Base-by-base conservation (phyloP, 2,797 vertebrate genomes). In the Lagorchestes hirsutus region DNA sequence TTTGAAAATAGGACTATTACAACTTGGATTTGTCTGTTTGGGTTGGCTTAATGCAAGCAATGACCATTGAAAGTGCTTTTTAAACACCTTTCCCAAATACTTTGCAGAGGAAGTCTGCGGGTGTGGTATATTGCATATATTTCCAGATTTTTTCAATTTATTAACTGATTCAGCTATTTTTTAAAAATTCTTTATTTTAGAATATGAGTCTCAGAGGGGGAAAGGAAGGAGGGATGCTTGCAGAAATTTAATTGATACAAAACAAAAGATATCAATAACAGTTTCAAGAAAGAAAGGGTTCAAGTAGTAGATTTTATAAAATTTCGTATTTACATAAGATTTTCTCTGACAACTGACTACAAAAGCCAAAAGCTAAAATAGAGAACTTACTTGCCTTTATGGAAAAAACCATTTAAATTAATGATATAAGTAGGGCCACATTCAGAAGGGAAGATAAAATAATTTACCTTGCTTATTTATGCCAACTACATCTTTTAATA, bases 401-500 rank as follows among this genome's bases (percentile, higher is more conserved):
- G 93, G 91, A 93, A 90, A 96, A 96, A 93, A 67, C 90, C 58
- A n/a, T 94, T 92, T 92, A 95, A 58, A 59, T 93, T 90, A 96
- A 93, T 96, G 46, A 92, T 6, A 40, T 55, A 46, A 90, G 93
- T 96, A 6, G 46, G 93, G 27, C 55, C 18, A 59, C 90, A 16
- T 46, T 90, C 59, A 46, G 6, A 90, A 95, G 96, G 93, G 95
- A 74, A 95, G 46, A 90, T 95, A 90, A 93, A 46, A 92, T 59
- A 90, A 50, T 58, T 92, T 96, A 92, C 90, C 62, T 94, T 93
- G 96, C 14, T 54, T n/a, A 12, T 4, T 96, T 2, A 96, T 0
- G 90, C 29, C 93, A 97, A 91, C 40, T 90, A 95, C 0, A 0
- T 97, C 93, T 96, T 98, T 97, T 97, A 97, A 97, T 94, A 82